These are phyloP conservation scores for Orestias chungarensis DNA, from an alignment of 2,797 vertebrate species.

Conservation along the genomic window DNA sequence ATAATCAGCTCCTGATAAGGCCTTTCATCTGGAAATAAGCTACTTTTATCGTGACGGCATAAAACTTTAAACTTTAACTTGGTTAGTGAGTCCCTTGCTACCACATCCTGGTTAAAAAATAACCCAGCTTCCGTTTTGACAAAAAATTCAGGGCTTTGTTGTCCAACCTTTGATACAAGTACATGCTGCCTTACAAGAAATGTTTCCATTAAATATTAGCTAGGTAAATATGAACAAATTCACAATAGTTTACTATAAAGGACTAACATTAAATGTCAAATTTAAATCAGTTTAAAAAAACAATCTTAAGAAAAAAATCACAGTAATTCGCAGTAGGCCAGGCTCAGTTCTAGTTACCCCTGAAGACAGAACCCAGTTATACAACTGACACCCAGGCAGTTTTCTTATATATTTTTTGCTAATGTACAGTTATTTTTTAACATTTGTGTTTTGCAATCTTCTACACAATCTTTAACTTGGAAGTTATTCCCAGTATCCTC, in stretches of 20 bases:
- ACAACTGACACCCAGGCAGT: background rate
- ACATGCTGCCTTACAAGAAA: background rate
- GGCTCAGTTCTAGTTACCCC: background rate
- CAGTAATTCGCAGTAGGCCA: background rate
- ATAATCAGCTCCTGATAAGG: background rate
- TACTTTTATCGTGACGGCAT: background rate
- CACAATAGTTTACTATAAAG: background rate
- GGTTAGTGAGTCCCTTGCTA: background rate
- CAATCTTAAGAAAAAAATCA: background rate
- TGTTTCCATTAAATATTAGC: background rate
- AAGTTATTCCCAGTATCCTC: background rate
- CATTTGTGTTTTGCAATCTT: background rate
- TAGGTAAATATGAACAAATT: background rate
- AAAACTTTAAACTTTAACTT: background rate
- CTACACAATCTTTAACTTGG: background rate
- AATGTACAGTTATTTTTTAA: background rate
- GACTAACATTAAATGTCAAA: background rate
- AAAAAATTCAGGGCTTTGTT: background rate
- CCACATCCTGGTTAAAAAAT: conserved; percentile 1
- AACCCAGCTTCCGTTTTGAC: background rate
- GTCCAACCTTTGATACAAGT: background rate
- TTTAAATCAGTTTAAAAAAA: background rate
- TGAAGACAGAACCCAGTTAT: background rate
- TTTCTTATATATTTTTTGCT: no score
- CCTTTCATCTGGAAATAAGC: conserved; percentile 13